These are phyloP conservation scores for Polietes domitor DNA, from an alignment of 2,888 invertebrate genomes.

Conservation along the genomic window DNA sequence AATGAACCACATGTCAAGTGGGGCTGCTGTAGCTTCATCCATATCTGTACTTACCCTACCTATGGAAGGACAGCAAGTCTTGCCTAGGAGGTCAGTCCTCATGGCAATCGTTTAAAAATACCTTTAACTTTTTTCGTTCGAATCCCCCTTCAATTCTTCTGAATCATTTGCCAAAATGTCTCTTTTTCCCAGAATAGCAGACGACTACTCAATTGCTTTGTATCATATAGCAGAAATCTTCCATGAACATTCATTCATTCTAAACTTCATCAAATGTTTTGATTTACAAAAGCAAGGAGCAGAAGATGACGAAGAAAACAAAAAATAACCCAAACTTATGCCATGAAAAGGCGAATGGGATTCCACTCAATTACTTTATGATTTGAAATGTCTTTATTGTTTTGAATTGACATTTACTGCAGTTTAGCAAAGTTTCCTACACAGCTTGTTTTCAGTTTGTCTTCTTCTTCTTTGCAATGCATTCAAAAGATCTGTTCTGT, in stretches of 20 bases:
- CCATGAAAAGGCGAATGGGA: slow-evolving; percentile 32
- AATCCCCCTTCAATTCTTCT: neutral
- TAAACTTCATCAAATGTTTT: slow-evolving; percentile 25
- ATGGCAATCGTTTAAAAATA: no score
- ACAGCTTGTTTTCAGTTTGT: slow-evolving; percentile 6
- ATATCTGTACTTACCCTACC: no score
- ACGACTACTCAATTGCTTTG: neutral
- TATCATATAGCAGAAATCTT: neutral
- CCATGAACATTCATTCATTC: slow-evolving; percentile 8
- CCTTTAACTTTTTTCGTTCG: neutral
- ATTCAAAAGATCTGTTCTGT: neutral
- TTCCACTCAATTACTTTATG: slow-evolving; percentile 71
- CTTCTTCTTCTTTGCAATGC: slow-evolving; percentile 11
- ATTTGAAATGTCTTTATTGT: slow-evolving; percentile 65
- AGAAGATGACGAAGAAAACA: neutral
- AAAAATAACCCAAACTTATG: neutral
- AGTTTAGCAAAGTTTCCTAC: slow-evolving; percentile 52
- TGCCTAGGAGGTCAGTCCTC: no score
- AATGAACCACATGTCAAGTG: no score
- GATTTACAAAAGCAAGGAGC: slow-evolving; percentile 4
- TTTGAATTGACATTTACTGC: slow-evolving; percentile 63
- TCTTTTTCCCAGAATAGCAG: neutral
- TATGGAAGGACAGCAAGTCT: no score
- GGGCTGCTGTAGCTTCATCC: no score
- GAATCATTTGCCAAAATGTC: neutral